Percentiles rank a stretch among this genome's conserved stretches.
phyloP scores from a whole-genome alignment of 92 coral and sea anemone genomes.

The Epizoanthus stellaris region DNA sequence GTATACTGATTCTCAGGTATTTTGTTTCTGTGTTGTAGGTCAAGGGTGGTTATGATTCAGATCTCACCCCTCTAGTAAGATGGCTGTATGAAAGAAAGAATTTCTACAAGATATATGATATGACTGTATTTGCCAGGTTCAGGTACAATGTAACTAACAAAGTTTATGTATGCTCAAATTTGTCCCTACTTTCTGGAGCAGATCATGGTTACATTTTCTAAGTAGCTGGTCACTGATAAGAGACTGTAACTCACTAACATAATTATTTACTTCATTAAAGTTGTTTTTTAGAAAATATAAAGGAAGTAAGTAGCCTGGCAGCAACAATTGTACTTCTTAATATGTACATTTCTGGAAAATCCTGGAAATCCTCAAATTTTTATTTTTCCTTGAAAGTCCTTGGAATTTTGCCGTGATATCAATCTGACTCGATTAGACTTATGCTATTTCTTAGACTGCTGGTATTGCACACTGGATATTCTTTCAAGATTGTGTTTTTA shows the following conservation, averaged over 20 bases:
- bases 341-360: too few relatives aligned
- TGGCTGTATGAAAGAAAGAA: slow-evolving; percentile 92
- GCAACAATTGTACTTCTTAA: too few relatives aligned
- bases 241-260: not conserved
- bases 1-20: not conserved
- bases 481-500: too few relatives aligned
- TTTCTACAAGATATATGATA: slow-evolving; percentile 69
- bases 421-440: too few relatives aligned
- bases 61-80: slow-evolving; percentile 78
- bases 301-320: too few relatives aligned
- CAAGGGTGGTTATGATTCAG: slow-evolving; percentile 69
- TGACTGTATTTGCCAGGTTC: slow-evolving; percentile 81
- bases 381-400: too few relatives aligned
- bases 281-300: too few relatives aligned
- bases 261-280: not conserved
- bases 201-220: not conserved
- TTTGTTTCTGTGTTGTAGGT: slow-evolving; percentile 50
- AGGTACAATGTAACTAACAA: slow-evolving; percentile 61
- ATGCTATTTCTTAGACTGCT: too few relatives aligned
- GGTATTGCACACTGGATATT: too few relatives aligned
- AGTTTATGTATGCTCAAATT: not conserved
- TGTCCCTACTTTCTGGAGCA: not conserved
- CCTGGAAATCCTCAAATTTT: too few relatives aligned
- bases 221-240: not conserved
- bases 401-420: too few relatives aligned